Conservation (phyloP, 2,888 invertebrate species). For the Philopedon plagiatum region DNA sequence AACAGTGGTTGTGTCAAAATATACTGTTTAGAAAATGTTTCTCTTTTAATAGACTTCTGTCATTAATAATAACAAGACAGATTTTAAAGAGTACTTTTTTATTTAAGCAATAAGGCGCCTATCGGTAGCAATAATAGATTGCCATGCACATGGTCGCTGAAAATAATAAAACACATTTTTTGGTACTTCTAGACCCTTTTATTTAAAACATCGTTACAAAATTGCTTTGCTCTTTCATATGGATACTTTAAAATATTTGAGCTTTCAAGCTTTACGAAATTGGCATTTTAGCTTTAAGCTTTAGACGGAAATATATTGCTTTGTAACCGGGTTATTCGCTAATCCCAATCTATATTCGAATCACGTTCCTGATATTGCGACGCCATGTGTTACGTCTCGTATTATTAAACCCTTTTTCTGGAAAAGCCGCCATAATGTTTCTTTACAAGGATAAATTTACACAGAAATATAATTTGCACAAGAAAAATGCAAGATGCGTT, state of each 20-base stretch:
- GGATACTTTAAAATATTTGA: conserved; percentile 34
- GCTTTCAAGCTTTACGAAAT: conserved; percentile 38
- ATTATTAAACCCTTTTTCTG: conserved; percentile 48
- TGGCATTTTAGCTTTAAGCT: conserved; percentile 46
- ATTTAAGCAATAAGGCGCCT: too few species aligned
- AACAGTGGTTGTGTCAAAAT: too few species aligned
- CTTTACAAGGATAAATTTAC: conserved; percentile 47
- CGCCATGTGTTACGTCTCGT: conserved; percentile 47
- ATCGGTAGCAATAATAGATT: too few species aligned
- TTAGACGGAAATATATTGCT: conserved; percentile 47
- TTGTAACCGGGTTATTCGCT: conserved; percentile 49
- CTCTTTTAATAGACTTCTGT: too few species aligned
- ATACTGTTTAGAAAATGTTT: too few species aligned
- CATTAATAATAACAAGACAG: too few species aligned
- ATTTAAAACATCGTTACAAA: conserved; percentile 25
- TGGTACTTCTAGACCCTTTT: neutral
- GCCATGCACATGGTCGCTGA: too few species aligned
- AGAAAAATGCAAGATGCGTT: conserved; percentile 1
- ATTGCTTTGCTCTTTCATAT: conserved; percentile 8
- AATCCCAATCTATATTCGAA: conserved; percentile 49
- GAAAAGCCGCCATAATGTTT: conserved; percentile 39
- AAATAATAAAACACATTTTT: neutral
- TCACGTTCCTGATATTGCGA: conserved; percentile 47
- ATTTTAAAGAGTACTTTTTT: too few species aligned
- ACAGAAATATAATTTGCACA: conserved; percentile 32